Conservation (phyloP, 2,888 invertebrate genomes). For the Napeogenes inachia region DNA sequence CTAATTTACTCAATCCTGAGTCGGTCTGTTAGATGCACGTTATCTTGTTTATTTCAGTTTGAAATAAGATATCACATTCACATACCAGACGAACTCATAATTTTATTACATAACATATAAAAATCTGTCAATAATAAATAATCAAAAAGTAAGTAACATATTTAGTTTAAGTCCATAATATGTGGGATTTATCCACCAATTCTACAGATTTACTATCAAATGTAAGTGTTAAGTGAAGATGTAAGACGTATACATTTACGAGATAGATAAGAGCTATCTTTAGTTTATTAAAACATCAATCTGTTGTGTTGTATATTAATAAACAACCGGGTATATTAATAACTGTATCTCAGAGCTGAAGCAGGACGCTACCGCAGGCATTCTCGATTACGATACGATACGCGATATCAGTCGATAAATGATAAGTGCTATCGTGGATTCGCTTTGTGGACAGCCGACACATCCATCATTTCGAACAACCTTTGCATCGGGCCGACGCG, state of each 20-base stretch:
- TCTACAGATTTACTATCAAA: too few relatives aligned
- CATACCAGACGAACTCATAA: background rate
- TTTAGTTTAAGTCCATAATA: too few relatives aligned
- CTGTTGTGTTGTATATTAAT: slow-evolving; percentile 60
- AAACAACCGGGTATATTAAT: slow-evolving; percentile 59
- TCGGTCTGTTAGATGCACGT: slow-evolving; percentile 15
- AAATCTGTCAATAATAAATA: too few relatives aligned
- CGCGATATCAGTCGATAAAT: slow-evolving; percentile 52
- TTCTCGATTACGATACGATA: slow-evolving; percentile 35
- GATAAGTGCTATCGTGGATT: slow-evolving; percentile 64
- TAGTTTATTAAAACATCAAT: slow-evolving; percentile 56
- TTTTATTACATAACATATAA: too few relatives aligned
- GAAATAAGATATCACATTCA: slow-evolving; percentile 18
- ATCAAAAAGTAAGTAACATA: too few relatives aligned
- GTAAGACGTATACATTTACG: too few relatives aligned
- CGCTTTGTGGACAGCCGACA: slow-evolving; percentile 72
- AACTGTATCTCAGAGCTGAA: slow-evolving; percentile 42
- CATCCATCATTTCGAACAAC: slow-evolving; percentile 66
- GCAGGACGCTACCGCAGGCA: slow-evolving; percentile 40
- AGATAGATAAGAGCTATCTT: background rate
- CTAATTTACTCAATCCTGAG: slow-evolving; percentile 28
- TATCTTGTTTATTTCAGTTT: slow-evolving; percentile 25
- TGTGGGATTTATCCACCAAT: too few relatives aligned
- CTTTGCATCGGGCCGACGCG: slow-evolving; percentile 67
- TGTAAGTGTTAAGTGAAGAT: too few relatives aligned